Evolutionary conservation across 2,797 vertebrate species (phyloP).

Genomic region (Kryptopterus vitreolus): DNA sequence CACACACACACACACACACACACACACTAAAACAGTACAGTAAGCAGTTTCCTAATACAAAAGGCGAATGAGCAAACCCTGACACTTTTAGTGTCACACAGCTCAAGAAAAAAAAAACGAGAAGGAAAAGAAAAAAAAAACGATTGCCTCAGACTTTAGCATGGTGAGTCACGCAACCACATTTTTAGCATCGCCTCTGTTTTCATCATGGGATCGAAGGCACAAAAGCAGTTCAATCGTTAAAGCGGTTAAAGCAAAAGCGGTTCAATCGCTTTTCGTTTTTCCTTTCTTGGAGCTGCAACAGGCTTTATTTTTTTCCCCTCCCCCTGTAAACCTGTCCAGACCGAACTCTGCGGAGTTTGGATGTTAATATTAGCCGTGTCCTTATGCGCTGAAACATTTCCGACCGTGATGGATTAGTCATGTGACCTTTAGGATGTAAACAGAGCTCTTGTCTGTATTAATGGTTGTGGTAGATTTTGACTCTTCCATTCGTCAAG

Average conservation of each 20-base stretch:
- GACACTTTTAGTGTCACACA: not conserved
- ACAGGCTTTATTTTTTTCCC: not conserved
- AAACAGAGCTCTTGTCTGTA: slow-evolving; percentile 22
- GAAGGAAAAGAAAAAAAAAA: not conserved
- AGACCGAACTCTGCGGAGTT: not conserved
- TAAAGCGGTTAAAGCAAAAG: no score
- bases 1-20: not conserved
- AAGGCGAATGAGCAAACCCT: not conserved
- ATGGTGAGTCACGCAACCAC: slow-evolving; percentile 17
- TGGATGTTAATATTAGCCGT: slow-evolving; percentile 4
- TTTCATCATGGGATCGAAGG: slow-evolving; percentile 7
- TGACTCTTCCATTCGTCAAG: slow-evolving; percentile 15
- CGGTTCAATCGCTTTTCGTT: not conserved
- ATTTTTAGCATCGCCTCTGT: slow-evolving; percentile 19
- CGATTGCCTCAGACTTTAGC: not conserved
- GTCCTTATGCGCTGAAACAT: slow-evolving; percentile 27
- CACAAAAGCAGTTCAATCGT: slow-evolving; percentile 1
- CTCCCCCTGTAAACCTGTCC: not conserved
- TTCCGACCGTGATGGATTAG: slow-evolving; percentile 1
- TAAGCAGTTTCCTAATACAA: slow-evolving; percentile 19
- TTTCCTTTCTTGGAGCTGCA: not conserved
- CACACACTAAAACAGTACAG: not conserved
- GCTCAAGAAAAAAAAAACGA: not conserved
- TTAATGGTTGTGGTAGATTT: slow-evolving; percentile 29
- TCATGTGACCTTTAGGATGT: slow-evolving; percentile 20